phyloP scores from a whole-genome alignment of 2,797 vertebrate genomes.

The Prionace glauca region DNA sequence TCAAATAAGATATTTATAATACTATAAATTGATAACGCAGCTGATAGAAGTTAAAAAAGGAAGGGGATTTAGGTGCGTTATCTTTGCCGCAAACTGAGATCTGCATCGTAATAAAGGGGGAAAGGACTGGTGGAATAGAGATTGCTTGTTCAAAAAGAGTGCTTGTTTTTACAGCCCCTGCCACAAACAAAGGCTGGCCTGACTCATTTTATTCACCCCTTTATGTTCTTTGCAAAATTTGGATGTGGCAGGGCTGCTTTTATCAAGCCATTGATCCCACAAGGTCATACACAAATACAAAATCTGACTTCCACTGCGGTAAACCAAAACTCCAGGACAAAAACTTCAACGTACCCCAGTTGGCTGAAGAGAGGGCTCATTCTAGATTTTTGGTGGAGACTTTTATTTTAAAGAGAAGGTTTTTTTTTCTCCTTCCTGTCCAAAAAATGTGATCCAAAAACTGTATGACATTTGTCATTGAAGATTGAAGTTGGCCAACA shows the following conservation, averaged over 20 bases:
- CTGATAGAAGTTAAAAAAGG: constrained; percentile 43
- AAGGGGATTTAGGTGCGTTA: constrained; percentile 40
- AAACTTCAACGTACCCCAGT: neutral
- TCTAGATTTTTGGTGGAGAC: neutral
- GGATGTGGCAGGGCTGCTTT: neutral
- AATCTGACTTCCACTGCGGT: neutral
- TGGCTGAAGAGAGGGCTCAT: neutral
- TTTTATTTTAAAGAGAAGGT: neutral
- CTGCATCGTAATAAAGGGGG: neutral
- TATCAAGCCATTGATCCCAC: neutral
- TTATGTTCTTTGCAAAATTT: neutral
- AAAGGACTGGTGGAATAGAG: neutral
- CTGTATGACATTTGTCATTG: neutral
- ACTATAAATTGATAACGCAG: constrained; percentile 49
- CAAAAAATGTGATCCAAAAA: neutral
- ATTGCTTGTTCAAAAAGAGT: neutral
- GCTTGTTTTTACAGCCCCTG: neutral
- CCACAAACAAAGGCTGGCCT: neutral
- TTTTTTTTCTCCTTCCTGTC: neutral
- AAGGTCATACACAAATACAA: neutral
- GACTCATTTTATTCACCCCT: neutral
- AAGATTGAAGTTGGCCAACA: no score
- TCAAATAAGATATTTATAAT: constrained; percentile 60
- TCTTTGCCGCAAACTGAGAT: constrained; percentile 7
- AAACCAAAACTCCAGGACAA: neutral